Evolutionary conservation across 2,797 vertebrate genomes (phyloP).

Genomic region (Anguilla marmorata): DNA sequence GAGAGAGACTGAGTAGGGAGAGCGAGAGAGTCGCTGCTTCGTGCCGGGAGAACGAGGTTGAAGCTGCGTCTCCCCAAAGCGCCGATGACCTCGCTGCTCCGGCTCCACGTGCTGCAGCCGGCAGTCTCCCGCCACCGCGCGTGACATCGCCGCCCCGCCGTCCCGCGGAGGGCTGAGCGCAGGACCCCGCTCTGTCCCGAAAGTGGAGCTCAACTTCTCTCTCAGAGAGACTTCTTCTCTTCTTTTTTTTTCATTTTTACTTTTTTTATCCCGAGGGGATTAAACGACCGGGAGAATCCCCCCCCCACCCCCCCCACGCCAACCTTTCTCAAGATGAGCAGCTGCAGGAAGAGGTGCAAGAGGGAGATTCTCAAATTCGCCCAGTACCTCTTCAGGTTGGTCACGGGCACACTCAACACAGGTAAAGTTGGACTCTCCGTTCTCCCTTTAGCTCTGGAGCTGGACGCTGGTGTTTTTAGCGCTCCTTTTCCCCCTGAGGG

Average conservation of each 20-base stretch:
- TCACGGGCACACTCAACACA: constrained; percentile 91
- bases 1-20: not conserved
- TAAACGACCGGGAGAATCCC: constrained; percentile 54
- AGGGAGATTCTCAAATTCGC: constrained; percentile 94
- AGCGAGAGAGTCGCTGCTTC: constrained; percentile 44
- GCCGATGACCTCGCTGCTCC: constrained; percentile 63
- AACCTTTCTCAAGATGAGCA: constrained; percentile 79
- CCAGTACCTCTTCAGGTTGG: constrained; percentile 91
- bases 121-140: constrained; percentile 35
- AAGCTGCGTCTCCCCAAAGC: constrained; percentile 64
- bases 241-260: not conserved
- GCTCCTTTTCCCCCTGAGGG: not conserved
- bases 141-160: constrained; percentile 35
- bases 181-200: constrained; percentile 47
- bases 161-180: not conserved
- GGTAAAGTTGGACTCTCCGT: constrained; percentile 73
- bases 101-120: constrained; percentile 45
- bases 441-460: not conserved
- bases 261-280: constrained; percentile 41
- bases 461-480: not conserved
- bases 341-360: constrained; percentile 96
- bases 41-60: constrained; percentile 50
- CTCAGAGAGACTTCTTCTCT: constrained; percentile 42
- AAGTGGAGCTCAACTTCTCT: constrained; percentile 71
- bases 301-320: constrained; percentile 26